Base-by-base conservation (phyloP, 2,113 vertebrate species). In the Ceyx margarethae region DNA sequence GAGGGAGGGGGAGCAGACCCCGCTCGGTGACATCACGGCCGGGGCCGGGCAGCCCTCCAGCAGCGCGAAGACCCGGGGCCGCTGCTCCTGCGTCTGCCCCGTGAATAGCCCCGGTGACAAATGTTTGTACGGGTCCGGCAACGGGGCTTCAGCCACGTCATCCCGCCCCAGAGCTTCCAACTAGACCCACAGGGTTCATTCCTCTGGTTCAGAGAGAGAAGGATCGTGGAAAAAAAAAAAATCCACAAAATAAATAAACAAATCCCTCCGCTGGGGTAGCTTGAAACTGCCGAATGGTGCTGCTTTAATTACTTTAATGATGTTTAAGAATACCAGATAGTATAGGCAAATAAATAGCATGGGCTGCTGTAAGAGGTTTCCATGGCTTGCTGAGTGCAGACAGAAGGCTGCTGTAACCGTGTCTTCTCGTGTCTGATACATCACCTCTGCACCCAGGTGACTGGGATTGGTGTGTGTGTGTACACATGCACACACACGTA, bases 251-350 rank as follows among this genome's bases (percentile, higher is more conserved):
- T 42, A 65, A 68, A 94, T 33, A 87, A 65, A 31, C 83, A 77
- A 81, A 67, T 17, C 35, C 67, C 45, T 92, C 67, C 84, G 8
- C 29, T 87, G 75, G 74, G 68, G 89, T 91, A 77, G 56, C 92
- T 92, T 92, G 95, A 93, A 94, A 96, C 91, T 81, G 88, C 87
- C 48, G 65, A 94, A 89, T 57, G 75, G 48, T 92, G 74, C 68
- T 65, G 15, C 17, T 91, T 96, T 93, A 95, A 94, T 96, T 91
- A 85, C 78, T 93, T 92, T 85, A 94, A 96, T 83, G 78, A 71
- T 93, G 87, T 93, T 93, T 94, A 93, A 96, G 81, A 87, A 93
- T 67, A 87, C 40, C 92, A 71, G 81, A 85, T 85, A 95, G 54
- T 46, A 76, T 23, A 72, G 85, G 75, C 60, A 95, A 94, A 92